phyloP scores from a whole-genome alignment of 2,888 invertebrate genomes.

The Lasioglossum vierecki region DNA sequence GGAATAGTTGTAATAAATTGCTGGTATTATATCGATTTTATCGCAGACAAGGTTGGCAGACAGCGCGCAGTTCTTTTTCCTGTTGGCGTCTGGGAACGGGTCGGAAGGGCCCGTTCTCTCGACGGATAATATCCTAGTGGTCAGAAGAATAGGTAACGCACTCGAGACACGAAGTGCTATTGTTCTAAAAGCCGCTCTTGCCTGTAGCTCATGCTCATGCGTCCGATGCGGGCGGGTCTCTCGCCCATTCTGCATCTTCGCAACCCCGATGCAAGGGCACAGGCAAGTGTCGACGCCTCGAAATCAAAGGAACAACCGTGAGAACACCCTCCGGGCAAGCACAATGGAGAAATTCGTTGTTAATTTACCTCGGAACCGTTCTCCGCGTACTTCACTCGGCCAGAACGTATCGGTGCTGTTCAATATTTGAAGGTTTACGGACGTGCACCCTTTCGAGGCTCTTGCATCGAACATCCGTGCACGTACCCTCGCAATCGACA shows the following conservation, averaged over 20 bases:
- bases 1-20: background rate
- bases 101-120: slow-evolving; percentile 63
- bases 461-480: slow-evolving; percentile 7
- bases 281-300: slow-evolving; percentile 58
- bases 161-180: slow-evolving; percentile 71
- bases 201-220: slow-evolving; percentile 40
- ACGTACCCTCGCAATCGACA: background rate
- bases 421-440: slow-evolving; percentile 13
- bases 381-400: background rate
- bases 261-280: slow-evolving; percentile 12
- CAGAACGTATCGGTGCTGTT: background rate
- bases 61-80: slow-evolving; percentile 38
- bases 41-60: background rate
- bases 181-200: slow-evolving; percentile 72
- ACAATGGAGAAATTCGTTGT: slow-evolving; percentile 17
- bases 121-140: slow-evolving; percentile 65
- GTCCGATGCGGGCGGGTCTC: slow-evolving; percentile 59
- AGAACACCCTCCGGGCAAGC: slow-evolving; percentile 43
- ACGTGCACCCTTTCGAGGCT: background rate
- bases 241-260: slow-evolving; percentile 18
- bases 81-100: slow-evolving; percentile 59
- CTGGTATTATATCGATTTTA: background rate
- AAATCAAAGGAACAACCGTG: slow-evolving; percentile 61
- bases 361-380: slow-evolving; percentile 3
- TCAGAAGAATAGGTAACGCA: slow-evolving; percentile 74